Conservation (phyloP, 2,797 vertebrate species). For the Sciurus vulgaris region DNA sequence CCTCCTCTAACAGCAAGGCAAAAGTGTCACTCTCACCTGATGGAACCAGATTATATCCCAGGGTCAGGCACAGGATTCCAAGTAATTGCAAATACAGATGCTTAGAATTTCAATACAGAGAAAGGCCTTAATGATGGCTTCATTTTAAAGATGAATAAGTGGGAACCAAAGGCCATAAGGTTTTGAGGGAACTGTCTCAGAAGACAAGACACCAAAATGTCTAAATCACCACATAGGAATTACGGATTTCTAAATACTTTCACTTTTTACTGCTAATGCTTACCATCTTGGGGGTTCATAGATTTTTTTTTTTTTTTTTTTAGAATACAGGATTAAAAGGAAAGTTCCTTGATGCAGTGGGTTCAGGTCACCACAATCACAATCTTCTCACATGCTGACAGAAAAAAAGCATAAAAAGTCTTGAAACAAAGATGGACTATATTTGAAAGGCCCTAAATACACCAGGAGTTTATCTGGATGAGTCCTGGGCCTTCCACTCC, state of each 20-base stretch:
- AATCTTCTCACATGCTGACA: not conserved
- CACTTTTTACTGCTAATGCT: not conserved
- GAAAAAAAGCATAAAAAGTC: constrained; percentile 68
- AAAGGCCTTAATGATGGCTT: not conserved
- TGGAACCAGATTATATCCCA: not conserved
- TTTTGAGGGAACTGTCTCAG: not conserved
- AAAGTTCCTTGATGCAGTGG: not conserved
- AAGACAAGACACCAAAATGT: not conserved
- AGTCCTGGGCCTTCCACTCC: constrained; percentile 55
- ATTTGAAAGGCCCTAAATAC: constrained; percentile 68
- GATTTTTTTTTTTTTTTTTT: not conserved
- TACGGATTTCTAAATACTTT: not conserved
- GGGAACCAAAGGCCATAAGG: not conserved
- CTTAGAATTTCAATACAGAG: not conserved
- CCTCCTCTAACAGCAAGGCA: not conserved
- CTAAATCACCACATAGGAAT: not conserved
- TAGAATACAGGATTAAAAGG: not conserved
- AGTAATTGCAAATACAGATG: not conserved
- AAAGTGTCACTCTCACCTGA: not conserved
- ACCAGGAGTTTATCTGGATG: constrained; percentile 17
- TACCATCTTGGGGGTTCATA: not conserved
- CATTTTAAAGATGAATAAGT: not conserved
- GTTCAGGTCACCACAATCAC: not conserved
- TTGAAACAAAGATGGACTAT: constrained; percentile 77
- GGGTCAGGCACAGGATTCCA: not conserved